These are phyloP conservation scores for Myotis lucifugus DNA, from an alignment of 2,113 vertebrate genomes.

Conservation along the genomic window DNA sequence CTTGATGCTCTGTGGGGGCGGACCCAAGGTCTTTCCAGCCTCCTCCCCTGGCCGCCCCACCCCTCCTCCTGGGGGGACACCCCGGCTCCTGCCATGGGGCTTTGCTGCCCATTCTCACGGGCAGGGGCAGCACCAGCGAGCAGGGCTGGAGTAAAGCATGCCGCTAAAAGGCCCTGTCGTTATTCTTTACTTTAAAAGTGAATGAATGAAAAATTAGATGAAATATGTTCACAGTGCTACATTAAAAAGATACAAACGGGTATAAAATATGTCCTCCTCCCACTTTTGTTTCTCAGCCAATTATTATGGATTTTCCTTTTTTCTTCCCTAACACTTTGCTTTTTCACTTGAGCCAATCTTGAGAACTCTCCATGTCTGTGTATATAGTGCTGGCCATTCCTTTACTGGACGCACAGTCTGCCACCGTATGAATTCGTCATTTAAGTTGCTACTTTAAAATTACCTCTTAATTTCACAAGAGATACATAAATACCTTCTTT, in stretches of 20 bases:
- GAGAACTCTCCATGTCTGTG: not conserved
- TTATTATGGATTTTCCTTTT: not conserved
- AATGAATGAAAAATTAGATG: not conserved
- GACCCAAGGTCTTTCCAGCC: not conserved
- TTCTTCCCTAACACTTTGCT: not conserved
- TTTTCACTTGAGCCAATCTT: not conserved
- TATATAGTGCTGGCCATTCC: too few species aligned
- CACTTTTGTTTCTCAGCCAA: not conserved
- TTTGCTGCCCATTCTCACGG: not conserved
- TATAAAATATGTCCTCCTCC: not conserved
- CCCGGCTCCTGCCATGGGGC: not conserved
- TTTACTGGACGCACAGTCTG: not conserved
- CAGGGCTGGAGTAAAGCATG: not conserved
- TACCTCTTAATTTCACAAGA: not conserved
- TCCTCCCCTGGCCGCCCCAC: not conserved
- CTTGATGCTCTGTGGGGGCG: constrained; percentile 90
- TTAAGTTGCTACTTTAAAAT: constrained; percentile 9
- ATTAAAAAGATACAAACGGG: not conserved
- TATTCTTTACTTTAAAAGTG: not conserved
- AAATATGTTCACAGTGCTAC: not conserved
- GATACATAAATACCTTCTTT: not conserved
- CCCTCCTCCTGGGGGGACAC: not conserved
- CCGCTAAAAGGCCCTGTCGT: not conserved
- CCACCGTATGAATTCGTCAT: not conserved
- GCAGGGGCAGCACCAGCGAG: not conserved